Base-by-base conservation (phyloP, 1,140 invertebrate genomes). In the Brachionus rubens region DNA sequence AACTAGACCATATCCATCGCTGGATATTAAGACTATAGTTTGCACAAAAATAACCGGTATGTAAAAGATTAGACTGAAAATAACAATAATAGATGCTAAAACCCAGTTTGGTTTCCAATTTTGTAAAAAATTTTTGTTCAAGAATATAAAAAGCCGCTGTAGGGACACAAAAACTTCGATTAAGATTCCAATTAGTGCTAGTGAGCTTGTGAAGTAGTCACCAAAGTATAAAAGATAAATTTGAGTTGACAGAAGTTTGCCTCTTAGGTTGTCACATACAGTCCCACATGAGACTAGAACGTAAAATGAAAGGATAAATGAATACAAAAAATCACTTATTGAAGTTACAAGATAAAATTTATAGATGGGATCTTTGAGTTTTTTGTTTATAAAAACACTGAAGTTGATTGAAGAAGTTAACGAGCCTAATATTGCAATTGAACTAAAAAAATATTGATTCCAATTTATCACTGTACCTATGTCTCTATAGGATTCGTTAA, bases 381-480 rank as follows among this genome's bases (percentile, higher is more conserved):
- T 54, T 54, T 21, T 14, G 28, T 54, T 54, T 26, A 26, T 26
- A 14, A 54, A 54, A 54, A 54, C 24, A 10, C 14, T 26, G 7
- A 54, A 26, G 28, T 54, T 54, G 12, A 54, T 14, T 26, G 14
- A 10, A 26, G 50, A 54, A 26, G 50, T 54, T 9, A 54, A 26
- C 12, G 50, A 26, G 24, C 50, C 50, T 14, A 54, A 14, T 26
- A 54, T 26, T 26, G 50, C 50, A 26, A 54, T 54, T 6, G 50
- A 54, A 54, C 50, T 54, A 28, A 54, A 54, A 26, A 54, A 26
- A 54, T 54, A 54, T n/a, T 54, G 50, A 26, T 54, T 54, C 50
- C 50, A 54, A 24, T 54, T 54, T 14, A 28, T 26, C 6, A 50
- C 24, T 3, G 3, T 9, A 50, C 26, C 26, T 3, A 21, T 19